Evolutionary conservation across 2,888 invertebrate genomes (phyloP).

Genomic region (Heterodera filipjevi): DNA sequence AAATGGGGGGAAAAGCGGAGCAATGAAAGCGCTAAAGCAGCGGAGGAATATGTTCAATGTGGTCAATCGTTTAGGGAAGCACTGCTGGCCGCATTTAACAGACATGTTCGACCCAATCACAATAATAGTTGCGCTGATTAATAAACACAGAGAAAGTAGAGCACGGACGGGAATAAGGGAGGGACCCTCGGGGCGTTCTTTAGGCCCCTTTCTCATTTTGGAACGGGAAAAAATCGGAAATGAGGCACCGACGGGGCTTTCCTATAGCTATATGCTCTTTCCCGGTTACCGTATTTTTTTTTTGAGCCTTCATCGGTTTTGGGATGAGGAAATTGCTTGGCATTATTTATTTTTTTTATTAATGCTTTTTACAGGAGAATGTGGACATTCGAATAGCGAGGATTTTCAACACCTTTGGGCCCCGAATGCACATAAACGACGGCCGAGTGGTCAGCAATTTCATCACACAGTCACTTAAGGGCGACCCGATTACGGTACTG

Average conservation of each 20-base stretch:
- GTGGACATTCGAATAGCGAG: conserved; percentile 92
- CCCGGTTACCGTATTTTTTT: too few relatives aligned
- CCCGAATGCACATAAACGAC: conserved; percentile 97
- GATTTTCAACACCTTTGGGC: conserved; percentile 98
- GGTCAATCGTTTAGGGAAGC: conserved; percentile 71
- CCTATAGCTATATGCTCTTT: too few relatives aligned
- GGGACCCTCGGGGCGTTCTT: not conserved
- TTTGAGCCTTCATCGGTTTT: too few relatives aligned
- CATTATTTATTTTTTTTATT: not conserved
- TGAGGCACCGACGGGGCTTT: too few relatives aligned
- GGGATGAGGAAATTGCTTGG: too few relatives aligned
- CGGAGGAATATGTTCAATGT: not conserved
- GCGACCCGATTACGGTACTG: conserved; percentile 85
- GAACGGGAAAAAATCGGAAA: too few relatives aligned
- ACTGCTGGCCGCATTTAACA: conserved; percentile 90
- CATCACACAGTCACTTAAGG: conserved; percentile 90
- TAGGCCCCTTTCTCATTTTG: not conserved
- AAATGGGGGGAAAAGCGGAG: not conserved
- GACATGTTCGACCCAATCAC: conserved; percentile 70
- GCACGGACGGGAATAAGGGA: not conserved
- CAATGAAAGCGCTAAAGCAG: not conserved
- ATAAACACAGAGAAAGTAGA: not conserved
- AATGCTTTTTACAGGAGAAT: conserved; percentile 74
- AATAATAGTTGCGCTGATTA: not conserved
- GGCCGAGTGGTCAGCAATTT: conserved; percentile 98